phyloP scores from a whole-genome alignment of 2,797 vertebrate species.

The Chelonia mydas region DNA sequence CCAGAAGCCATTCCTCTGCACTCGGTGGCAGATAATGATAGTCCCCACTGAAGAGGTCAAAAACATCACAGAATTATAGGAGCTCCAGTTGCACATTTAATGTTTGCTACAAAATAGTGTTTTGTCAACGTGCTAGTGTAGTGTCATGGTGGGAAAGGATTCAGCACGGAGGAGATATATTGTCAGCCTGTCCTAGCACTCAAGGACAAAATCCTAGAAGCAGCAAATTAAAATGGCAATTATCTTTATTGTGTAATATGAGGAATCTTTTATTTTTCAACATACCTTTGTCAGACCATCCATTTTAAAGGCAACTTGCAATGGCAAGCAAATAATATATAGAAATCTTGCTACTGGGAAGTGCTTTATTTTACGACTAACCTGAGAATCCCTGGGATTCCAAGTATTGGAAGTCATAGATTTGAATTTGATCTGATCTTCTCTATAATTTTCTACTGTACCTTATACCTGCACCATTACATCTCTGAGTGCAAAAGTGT shows the following conservation, averaged over 20 bases:
- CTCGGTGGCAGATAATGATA: background rate
- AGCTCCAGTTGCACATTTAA: background rate
- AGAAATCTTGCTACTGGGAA: background rate
- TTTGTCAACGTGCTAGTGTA: background rate
- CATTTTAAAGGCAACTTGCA: background rate
- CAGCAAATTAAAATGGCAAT: background rate
- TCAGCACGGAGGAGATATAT: background rate
- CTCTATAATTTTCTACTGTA: background rate
- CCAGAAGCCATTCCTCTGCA: background rate
- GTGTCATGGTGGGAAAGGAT: background rate
- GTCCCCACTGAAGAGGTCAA: background rate
- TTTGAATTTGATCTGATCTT: conserved; percentile 7
- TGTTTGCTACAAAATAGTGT: conserved; percentile 26
- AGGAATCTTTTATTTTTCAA: background rate
- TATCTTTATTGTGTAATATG: background rate
- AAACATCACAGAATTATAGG: background rate
- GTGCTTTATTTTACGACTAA: background rate
- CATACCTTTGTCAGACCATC: background rate
- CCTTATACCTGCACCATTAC: background rate
- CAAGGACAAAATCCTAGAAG: background rate
- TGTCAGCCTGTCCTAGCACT: fast-evolving
- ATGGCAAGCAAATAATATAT: background rate
- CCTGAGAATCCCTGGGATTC: background rate
- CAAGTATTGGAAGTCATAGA: background rate
- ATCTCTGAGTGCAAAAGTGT: background rate